Conservation (phyloP, 2,797 vertebrate species). For the Alca torda region DNA sequence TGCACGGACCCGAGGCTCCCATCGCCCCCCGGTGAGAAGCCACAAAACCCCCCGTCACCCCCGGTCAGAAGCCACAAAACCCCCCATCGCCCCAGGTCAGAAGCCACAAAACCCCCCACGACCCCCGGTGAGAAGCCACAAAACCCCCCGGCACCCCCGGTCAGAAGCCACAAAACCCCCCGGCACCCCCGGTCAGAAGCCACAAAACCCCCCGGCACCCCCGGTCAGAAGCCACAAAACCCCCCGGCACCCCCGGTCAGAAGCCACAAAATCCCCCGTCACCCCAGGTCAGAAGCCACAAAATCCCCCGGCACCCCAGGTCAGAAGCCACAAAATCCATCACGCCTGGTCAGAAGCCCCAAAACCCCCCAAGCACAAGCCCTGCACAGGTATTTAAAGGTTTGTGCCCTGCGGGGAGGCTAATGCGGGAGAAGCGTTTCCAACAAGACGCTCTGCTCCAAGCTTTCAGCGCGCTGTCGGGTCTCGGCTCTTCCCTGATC, state of each 20-base stretch:
- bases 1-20: not conserved
- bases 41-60: not conserved
- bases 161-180: no score
- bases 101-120: no score
- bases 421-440: not conserved
- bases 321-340: not conserved
- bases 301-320: not conserved
- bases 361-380: not conserved
- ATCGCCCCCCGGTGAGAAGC: not conserved
- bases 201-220: not conserved
- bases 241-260: not conserved
- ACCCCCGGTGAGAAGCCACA: fast-evolving
- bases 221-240: not conserved
- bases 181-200: fast-evolving
- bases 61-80: not conserved
- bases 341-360: no score
- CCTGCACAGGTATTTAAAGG: not conserved
- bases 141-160: not conserved
- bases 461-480: not conserved
- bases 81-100: no score
- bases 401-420: not conserved
- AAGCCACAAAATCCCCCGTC: not conserved
- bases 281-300: no score
- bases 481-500: not conserved
- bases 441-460: not conserved